Conservation (phyloP, 2,797 vertebrate species). For the Galagoides demidoff region DNA sequence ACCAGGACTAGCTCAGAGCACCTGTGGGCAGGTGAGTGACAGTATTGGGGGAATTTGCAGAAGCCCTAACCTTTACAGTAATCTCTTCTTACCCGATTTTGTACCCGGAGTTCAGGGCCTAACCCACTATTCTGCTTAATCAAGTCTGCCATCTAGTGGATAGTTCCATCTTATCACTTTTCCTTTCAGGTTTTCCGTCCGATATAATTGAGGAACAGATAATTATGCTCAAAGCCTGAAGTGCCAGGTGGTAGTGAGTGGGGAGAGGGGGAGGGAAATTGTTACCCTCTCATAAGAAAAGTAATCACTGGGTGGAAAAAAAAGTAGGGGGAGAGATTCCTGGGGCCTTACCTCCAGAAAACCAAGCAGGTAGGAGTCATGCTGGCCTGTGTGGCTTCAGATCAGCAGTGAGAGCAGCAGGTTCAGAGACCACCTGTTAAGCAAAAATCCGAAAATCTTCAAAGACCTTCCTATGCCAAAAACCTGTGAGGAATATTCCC, state of each 20-base stretch:
- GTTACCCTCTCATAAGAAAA: constrained; percentile 70
- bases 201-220: background rate
- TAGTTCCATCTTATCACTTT: background rate
- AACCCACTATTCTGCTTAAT: constrained; percentile 75
- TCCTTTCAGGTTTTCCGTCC: background rate
- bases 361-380: constrained; percentile 71
- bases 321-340: constrained; percentile 58
- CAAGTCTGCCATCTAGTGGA: constrained; percentile 88
- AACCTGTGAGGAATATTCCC: constrained; percentile 83
- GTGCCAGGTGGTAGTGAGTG: constrained; percentile 32
- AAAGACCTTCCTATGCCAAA: constrained; percentile 85
- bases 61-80: constrained; percentile 46
- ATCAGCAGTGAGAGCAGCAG: constrained; percentile 79
- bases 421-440: constrained; percentile 87
- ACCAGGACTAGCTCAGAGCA: constrained; percentile 60
- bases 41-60: background rate
- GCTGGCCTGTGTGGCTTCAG: constrained; percentile 76
- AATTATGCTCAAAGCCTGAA: background rate
- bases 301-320: constrained; percentile 35
- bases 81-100: constrained; percentile 42
- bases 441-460: constrained; percentile 88
- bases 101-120: background rate
- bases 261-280: background rate
- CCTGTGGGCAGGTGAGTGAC: constrained; percentile 47
- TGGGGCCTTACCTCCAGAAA: constrained; percentile 81